Evolutionary conservation across 2,888 invertebrate genomes (phyloP), one percentile per base, ranked within the genome.

Genomic region (Galeopsomyia nigrocyanea): DNA sequence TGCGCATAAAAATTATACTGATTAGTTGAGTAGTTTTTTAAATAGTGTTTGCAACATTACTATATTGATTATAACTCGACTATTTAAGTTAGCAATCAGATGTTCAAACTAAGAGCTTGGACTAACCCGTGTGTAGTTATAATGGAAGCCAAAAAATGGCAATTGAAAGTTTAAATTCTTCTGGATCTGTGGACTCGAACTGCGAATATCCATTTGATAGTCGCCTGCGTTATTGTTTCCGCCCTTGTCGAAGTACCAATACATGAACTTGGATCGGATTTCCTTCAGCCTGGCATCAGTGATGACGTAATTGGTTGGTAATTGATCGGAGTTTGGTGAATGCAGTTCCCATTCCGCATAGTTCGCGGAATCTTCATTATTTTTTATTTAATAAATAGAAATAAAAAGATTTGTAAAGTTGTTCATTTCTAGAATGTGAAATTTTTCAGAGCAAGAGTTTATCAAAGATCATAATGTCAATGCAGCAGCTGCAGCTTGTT

Each of bases 151-250:
- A 84, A 92, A 97, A 88, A 96, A 97, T 0, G 97, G 97, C 72
- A 97, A 87, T 80, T 97, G 95, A 80, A 96, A 97, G 86, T 96
- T 96, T 79, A 98, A 91, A 83, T 96, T 95, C 87, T 96, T 96
- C 85, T 96, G 95, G 22, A 96, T 89, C 86, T 95, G 95, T 0
- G 95, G 92, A 65, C 92, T 92, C 13, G 95, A 95, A 0, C 93
- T 90, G 82, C 95, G 95, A 64, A 96, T 93, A 82, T 95, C 92
- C 22, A 89, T 90, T 83, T 96, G 95, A 84, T 92, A 93, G 85
- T 97, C 96, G 0, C 95, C 96, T 26, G 87, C 87, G 63, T 90
- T 88, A 78, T 92, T 91, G 55, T 90, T 90, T 26, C 90, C 91
- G 0, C 95, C 95, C 82, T 90, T 89, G 83, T 96, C 95, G 83